phyloP scores from a whole-genome alignment of 2,888 invertebrate genomes.

The Patella ulyssiponensis region DNA sequence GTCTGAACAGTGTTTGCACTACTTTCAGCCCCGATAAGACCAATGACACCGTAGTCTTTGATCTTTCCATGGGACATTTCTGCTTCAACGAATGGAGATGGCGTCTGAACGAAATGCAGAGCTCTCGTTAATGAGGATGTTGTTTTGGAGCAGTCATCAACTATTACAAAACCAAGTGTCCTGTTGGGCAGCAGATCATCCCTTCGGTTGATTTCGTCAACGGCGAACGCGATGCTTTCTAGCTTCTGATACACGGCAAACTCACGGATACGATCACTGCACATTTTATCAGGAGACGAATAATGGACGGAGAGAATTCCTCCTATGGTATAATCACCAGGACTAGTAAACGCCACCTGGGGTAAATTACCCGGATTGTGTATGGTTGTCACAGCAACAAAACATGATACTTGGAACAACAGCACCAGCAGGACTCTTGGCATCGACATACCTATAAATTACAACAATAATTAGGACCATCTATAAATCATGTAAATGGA shows the following conservation, averaged over 20 bases:
- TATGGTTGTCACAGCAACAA: background rate
- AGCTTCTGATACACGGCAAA: background rate
- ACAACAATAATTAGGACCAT: too few relatives aligned
- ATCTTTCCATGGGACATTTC: slow-evolving; percentile 9
- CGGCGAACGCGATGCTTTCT: background rate
- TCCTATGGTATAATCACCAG: background rate
- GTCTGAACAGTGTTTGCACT: slow-evolving; percentile 38
- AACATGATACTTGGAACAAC: too few relatives aligned
- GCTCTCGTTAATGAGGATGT: background rate
- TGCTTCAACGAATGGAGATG: background rate
- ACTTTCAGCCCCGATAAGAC: slow-evolving; percentile 41
- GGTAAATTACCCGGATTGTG: background rate
- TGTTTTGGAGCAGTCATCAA: background rate
- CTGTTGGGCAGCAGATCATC: background rate
- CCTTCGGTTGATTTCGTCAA: background rate
- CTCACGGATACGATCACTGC: background rate
- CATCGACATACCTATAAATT: too few relatives aligned
- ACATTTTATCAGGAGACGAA: background rate
- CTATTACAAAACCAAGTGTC: background rate
- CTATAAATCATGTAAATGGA: too few relatives aligned
- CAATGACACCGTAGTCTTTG: slow-evolving; percentile 31
- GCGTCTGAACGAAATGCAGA: background rate
- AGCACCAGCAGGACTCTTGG: too few relatives aligned
- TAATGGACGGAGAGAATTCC: background rate
- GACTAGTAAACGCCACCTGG: background rate